Evolutionary conservation across 2,113 vertebrate species (phyloP), one percentile per base, ranked within the genome.

Genomic region (Vidua chalybeata): DNA sequence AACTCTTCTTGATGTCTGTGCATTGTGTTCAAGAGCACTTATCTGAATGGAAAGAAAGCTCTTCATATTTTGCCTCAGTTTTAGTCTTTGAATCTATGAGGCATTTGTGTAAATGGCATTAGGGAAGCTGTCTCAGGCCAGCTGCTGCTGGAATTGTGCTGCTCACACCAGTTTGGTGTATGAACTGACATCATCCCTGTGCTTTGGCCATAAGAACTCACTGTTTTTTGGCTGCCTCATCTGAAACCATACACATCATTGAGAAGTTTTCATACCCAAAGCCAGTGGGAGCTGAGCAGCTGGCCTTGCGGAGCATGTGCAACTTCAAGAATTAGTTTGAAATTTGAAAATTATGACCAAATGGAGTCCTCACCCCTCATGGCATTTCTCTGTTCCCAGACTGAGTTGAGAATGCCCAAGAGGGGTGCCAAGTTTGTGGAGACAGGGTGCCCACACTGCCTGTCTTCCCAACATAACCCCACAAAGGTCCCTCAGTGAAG

Each of bases 401-500:
- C 5, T 0, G 6, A 64, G 15, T 14, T 45, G 30, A 52, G 37
- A 78, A 45, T 84, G 41, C 59, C 39, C 5, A 17, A 71, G 37
- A 56, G 21, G 49, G 17, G 14, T 7, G 13, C 31, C 46, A 62
- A 41, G 8, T 62, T 39, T 17, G 14, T 49, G 84, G 27, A 62
- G 18, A 9, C 11, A 63, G 22, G 26, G 13, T 58, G 35, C 21
- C 17, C 23, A 22, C 11, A 2, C 46, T 67, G 23, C 48, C 41
- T 67, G 8, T 67, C 43, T 64, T 73, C 69, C 45, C 62, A 37
- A 10, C 24, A 11, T 37, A 61, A 63, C 45, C n/a, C 63, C 15
- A 3, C 1, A 0, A 21, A 46, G 35, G 12, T 61, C 19, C 54
- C 2, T 3, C 2, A 2, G 0, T 48, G 77, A 61, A 49, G 91